Evolutionary conservation across 2,797 vertebrate species (phyloP), one percentile per base, ranked within the genome.

Genomic region (Mormyrus hasselquistii): DNA sequence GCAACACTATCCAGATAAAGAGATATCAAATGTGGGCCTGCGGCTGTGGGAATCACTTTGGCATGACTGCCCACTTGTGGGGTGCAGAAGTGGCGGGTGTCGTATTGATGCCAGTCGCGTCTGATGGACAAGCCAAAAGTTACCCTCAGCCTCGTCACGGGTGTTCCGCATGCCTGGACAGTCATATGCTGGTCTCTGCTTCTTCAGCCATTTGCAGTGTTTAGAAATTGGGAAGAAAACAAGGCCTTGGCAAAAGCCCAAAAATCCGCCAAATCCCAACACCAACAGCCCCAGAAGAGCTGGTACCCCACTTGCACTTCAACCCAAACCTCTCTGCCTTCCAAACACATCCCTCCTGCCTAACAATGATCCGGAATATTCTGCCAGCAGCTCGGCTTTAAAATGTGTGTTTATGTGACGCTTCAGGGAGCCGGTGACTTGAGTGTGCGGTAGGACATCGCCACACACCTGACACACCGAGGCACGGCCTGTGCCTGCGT

Each of bases 1-100:
- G 94, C 93, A 93, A 95, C 94, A 94, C 94, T 95, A 94, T 94
- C 93, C 93, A 94, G 94, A 95, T 95, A 95, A 96, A 94, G 94
- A 95, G 96, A 93, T 92, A 95, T 95, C 94, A 93, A 94, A 94
- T 92, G 92, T 93, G 88, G 92, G 93, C 95, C 92, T 87, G 22
- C 93, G 95, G 94, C 93, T 90, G 89, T 90, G 90, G 92, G 92
- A 93, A 94, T 95, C 94, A 94, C 94, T 95, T 95, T 89, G 91
- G 91, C 92, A 92, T 92, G 89, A 88, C 92, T 93, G 91, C 93
- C 93, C 92, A 91, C 92, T 90, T 91, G 92, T 90, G 91, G 92
- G 92, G 93, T 89, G 93, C 91, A 93, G 91, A 92, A 91, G 34
- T 25, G 44, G 44, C 4, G 2, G 94, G 8, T 19, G 8, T 49